Evolutionary conservation across 2,888 invertebrate species (phyloP), one percentile per base, ranked within the genome.

Genomic region (Helleia helle): DNA sequence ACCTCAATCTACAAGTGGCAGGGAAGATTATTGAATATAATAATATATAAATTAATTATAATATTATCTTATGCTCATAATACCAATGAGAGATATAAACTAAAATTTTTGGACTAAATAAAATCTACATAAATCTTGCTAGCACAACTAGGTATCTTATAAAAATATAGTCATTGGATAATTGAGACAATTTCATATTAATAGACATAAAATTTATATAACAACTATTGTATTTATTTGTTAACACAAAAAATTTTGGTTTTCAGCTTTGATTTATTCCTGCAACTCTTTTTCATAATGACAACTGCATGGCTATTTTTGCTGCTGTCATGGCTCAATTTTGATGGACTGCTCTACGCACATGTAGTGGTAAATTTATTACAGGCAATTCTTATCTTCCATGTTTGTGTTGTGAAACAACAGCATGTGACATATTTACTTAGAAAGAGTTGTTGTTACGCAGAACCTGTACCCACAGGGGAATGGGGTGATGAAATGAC

Each of bases 401-500:
- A 94, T 57, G 88, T 93, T 38, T 93, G 94, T 52, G 87, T 94
- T 8, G 75, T 92, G 36, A 88, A 92, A 38, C 94, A 94, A 59
- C 89, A 91, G 45, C 91, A 94, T 58, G 94, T 95, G 1, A 91
- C 89, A 5, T 93, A 91, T 71, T 75, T 94, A 41, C 71, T 94
- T 34, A 88, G 91, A 46, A 94, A 94, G 71, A 91, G 92, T 39
- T 94, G 93, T 71, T 93, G 92, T 57, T 92, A 92, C 61, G 89
- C 89, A 22, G 90, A 93, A 49, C 91, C 90, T 0, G 87, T 91
- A 17, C 90, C 91, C 2, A 87, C 89, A 0, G 88, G 89, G n/a
- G 94, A 94, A 59, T 94, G 94, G 94, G 94, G 94, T 0, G 94
- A 94, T 59, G 94, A 95, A 76, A 90, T 94, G 92, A 91, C 93